These are phyloP conservation scores for Drosophila nasuta DNA, from an alignment of 1,140 invertebrate species.

Conservation along the genomic window DNA sequence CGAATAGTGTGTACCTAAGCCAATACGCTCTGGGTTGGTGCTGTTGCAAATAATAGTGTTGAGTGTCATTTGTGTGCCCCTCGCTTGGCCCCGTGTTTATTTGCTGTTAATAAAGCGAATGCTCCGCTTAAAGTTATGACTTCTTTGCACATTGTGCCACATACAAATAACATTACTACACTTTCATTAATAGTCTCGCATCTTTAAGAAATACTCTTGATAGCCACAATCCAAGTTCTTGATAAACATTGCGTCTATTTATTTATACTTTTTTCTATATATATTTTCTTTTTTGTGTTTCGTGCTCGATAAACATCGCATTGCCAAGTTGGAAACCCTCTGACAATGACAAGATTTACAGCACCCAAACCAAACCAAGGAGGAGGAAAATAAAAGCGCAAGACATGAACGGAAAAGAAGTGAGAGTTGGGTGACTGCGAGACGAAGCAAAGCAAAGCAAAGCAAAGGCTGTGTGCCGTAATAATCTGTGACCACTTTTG, in stretches of 20 bases:
- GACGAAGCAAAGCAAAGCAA: slow-evolving; percentile 29
- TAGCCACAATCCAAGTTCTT: slow-evolving; percentile 23
- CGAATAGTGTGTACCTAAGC: slow-evolving; percentile 49
- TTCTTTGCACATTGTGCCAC: too few relatives aligned
- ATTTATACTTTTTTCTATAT: slow-evolving; percentile 24
- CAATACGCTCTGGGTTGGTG: slow-evolving; percentile 66
- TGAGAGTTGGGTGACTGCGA: neutral
- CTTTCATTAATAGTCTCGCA: too few relatives aligned
- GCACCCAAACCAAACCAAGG: slow-evolving; percentile 30
- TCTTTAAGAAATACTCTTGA: slow-evolving; percentile 15
- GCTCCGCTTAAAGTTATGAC: slow-evolving; percentile 18
- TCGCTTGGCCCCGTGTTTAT: slow-evolving; percentile 29
- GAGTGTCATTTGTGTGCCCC: slow-evolving; percentile 47
- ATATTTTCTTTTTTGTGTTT: slow-evolving; percentile 23
- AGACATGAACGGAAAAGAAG: neutral
- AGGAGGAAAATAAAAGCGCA: slow-evolving; percentile 21
- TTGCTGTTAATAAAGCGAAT: slow-evolving; percentile 53
- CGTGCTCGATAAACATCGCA: slow-evolving; percentile 56
- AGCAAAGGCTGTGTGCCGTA: slow-evolving; percentile 74
- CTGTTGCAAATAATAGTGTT: slow-evolving; percentile 59
- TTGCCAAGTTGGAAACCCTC: slow-evolving; percentile 35
- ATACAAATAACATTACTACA: slow-evolving; percentile 14
- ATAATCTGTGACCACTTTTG: slow-evolving; percentile 69
- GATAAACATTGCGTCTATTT: slow-evolving; percentile 32
- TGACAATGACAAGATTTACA: slow-evolving; percentile 67